Conservation (phyloP, 2,113 vertebrate genomes). For the Syngnathus typhle region DNA sequence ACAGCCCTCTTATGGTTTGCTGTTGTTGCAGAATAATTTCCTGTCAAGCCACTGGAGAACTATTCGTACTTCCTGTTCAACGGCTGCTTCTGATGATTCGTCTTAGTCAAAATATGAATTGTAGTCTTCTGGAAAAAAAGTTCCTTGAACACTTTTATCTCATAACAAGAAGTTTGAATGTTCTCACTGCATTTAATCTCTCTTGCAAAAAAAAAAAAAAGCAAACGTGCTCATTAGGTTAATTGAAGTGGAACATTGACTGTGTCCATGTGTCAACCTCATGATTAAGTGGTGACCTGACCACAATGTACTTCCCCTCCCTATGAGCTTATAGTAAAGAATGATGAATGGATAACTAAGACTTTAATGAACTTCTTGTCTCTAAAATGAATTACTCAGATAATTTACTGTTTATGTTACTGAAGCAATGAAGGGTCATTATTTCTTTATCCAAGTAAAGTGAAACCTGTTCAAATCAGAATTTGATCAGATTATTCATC, state of each 20-base stretch:
- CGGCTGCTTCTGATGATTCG: slow-evolving; percentile 41
- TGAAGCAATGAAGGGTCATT: no score
- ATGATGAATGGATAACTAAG: background rate
- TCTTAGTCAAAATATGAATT: background rate
- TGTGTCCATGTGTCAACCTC: background rate
- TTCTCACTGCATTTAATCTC: background rate
- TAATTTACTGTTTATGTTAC: background rate
- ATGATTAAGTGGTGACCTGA: slow-evolving; percentile 1
- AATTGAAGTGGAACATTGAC: background rate
- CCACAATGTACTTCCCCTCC: background rate
- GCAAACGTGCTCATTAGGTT: background rate
- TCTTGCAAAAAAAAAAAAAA: background rate
- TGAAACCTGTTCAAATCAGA: no score
- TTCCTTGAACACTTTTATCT: background rate
- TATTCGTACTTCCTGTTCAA: slow-evolving; percentile 45
- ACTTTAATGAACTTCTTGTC: background rate
- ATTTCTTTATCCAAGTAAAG: no score
- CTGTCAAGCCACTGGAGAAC: slow-evolving; percentile 43
- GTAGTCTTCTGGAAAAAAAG: background rate
- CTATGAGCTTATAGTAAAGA: background rate
- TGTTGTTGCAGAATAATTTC: slow-evolving; percentile 65
- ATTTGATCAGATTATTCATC: no score
- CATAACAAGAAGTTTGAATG: background rate
- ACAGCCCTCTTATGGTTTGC: slow-evolving; percentile 32
- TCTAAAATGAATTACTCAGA: background rate